A percentile compares a stretch with the other conserved stretches of the same genome.
These are phyloP conservation scores for Centropus bengalensis DNA, from an alignment of 2,113 vertebrate species.

Conservation along the genomic window DNA sequence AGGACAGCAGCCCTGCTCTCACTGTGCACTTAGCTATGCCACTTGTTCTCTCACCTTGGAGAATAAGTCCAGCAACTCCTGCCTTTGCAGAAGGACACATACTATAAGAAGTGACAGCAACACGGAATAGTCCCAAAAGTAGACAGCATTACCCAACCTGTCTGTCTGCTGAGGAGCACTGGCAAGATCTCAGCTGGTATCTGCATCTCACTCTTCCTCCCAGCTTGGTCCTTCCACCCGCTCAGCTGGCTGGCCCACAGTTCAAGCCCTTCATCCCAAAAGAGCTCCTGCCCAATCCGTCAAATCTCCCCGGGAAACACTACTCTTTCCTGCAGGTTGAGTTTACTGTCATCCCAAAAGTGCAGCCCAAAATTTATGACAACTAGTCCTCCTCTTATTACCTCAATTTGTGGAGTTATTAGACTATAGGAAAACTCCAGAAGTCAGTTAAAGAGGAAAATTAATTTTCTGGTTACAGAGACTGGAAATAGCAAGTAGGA, in stretches of 20 bases:
- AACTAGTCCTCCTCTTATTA: neutral
- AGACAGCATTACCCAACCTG: neutral
- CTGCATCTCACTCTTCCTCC: neutral
- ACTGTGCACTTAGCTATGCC: neutral
- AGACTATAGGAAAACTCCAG: neutral
- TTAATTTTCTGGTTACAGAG: slow-evolving; percentile 26
- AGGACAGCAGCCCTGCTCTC: neutral
- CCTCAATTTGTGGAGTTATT: neutral
- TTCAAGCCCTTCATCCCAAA: neutral
- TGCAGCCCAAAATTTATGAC: neutral
- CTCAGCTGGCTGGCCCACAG: neutral
- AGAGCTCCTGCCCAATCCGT: neutral
- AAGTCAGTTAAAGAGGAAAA: slow-evolving; percentile 8
- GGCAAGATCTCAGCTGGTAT: neutral
- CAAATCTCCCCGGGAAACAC: neutral
- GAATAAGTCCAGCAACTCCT: neutral
- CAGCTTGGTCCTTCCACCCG: neutral
- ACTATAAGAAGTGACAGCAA: neutral
- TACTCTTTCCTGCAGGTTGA: neutral
- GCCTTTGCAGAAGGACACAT: neutral
- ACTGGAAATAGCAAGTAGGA: slow-evolving; percentile 16
- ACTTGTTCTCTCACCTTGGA: neutral
- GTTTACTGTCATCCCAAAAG: neutral
- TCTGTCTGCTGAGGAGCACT: neutral
- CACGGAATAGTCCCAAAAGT: neutral